These are phyloP conservation scores for Propithecus deckenii DNA, from an alignment of 2,797 vertebrate genomes.

Conservation along the genomic window DNA sequence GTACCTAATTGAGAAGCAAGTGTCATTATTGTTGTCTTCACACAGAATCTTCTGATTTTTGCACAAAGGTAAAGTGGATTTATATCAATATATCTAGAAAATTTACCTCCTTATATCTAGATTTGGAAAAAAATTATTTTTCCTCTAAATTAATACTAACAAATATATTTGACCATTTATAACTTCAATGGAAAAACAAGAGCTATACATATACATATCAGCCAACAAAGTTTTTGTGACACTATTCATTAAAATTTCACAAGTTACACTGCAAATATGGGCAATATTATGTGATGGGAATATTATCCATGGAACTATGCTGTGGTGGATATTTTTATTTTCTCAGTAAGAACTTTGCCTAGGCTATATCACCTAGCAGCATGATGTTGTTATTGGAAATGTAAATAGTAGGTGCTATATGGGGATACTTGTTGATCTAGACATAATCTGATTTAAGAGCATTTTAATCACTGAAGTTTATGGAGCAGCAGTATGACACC, in stretches of 20 bases:
- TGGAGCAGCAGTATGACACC: not conserved
- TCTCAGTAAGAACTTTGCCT: not conserved
- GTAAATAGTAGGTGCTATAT: not conserved
- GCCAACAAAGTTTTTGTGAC: not conserved
- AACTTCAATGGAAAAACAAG: not conserved
- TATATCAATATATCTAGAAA: not conserved
- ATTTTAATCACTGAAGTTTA: slow-evolving; percentile 30
- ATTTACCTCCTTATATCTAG: not conserved
- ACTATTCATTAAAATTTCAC: not conserved
- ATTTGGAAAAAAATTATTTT: not conserved
- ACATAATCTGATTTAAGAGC: not conserved
- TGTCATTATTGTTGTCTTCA: not conserved
- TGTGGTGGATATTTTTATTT: not conserved
- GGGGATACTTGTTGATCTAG: not conserved
- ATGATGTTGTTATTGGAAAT: not conserved
- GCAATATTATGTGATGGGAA: not conserved
- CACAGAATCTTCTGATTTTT: not conserved
- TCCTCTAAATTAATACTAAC: slow-evolving; percentile 1
- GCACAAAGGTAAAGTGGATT: not conserved
- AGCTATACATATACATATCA: not conserved
- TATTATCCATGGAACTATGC: not conserved
- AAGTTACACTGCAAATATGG: not conserved
- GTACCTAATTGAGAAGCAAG: not conserved
- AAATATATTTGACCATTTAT: not conserved
- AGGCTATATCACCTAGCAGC: not conserved